Base-by-base conservation (phyloP, 1,140 invertebrate genomes). In the Littorina saxatilis region DNA sequence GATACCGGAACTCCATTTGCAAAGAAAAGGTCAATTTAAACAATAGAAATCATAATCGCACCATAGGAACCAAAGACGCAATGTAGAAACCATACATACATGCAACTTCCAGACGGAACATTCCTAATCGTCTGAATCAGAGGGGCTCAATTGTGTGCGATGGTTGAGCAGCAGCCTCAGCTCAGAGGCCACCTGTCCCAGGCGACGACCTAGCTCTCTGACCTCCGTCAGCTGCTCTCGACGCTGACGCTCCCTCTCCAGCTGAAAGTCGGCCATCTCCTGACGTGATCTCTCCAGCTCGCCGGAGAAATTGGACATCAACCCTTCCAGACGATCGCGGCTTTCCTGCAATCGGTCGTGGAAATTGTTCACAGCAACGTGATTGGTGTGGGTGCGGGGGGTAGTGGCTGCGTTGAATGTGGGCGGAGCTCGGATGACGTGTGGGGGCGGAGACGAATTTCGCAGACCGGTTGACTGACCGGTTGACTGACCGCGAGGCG, bases 171-270 rank as follows among this genome's bases (percentile, higher is more conserved):
- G 81, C 9, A 84, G 68, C 3, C 88, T 82, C 20, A 91, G 83
- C 79, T 90, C 89, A 52, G 80, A 82, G 5, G 90, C 90, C 13
- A 91, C 90, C 29, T 89, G 86, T 20, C 87, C 88, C 4, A 91
- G 81, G 11, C 90, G 83, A 68, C 86, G 82, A 2, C 90, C 89
- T 50, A 91, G 81, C 35, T 89, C 87, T 32, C 87, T 83, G 7
- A 91, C 89, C 82, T 91, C 90, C 1, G 86, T 79, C 29, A 91
- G 72, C 80, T 91, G 90, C 75, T 90, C 86, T 43, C 86, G 85
- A 1, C 90, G 85, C 70, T 87, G 81, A 4, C 83, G 83, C 75
- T 90, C 89, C 27, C 88, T 82, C 58, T 89, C 86, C 39, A 85
- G 75, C 79, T 89, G 87, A 66, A 91, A 88, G 15, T 87, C 85